Conservation (phyloP, 1,140 invertebrate species). For the Melipona quadrifasciata region DNA sequence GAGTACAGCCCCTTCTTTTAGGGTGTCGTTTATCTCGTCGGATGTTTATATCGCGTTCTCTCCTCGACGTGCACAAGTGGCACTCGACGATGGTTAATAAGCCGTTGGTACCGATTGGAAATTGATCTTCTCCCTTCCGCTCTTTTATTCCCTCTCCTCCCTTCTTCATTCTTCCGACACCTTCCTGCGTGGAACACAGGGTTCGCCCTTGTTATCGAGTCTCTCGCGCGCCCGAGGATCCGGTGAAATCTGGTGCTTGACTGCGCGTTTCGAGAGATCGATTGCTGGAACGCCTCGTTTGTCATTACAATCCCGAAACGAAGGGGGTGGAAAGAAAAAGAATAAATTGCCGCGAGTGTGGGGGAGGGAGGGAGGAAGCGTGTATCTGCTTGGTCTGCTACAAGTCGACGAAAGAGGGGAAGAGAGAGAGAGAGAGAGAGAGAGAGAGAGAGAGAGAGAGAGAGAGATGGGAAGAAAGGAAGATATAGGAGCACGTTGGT, state of each 20-base stretch:
- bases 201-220: constrained; percentile 38
- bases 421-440: background rate
- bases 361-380: too few species aligned
- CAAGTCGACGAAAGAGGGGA: background rate
- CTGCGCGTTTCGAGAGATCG: constrained; percentile 29
- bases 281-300: constrained; percentile 43
- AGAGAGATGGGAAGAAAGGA: background rate
- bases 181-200: background rate
- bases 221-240: background rate
- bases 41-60: constrained; percentile 58
- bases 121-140: constrained; percentile 36
- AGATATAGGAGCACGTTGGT: constrained; percentile 22
- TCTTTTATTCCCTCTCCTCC: constrained; percentile 2
- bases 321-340: constrained; percentile 8
- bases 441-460: background rate
- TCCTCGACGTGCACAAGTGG: constrained; percentile 28
- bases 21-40: constrained; percentile 8
- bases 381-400: too few species aligned
- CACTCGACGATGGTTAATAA: constrained; percentile 61
- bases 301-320: constrained; percentile 26
- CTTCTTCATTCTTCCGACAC: background rate
- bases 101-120: constrained; percentile 43
- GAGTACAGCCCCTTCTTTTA: constrained; percentile 9
- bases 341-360: background rate
- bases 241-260: constrained; percentile 15